Base-by-base conservation (phyloP, 1,140 invertebrate species). In the Zeugodacus cucurbitae region DNA sequence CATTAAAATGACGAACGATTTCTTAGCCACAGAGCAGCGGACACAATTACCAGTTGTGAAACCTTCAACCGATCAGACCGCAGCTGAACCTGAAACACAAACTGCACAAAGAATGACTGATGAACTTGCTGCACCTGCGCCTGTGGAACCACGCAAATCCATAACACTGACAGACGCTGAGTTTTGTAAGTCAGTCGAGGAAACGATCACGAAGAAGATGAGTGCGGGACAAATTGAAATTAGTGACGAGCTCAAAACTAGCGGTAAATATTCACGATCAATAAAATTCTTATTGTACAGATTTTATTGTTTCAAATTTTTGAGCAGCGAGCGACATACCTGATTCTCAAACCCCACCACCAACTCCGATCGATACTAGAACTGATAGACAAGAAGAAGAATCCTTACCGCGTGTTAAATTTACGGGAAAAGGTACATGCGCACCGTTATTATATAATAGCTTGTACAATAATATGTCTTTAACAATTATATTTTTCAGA, bases 161-260 rank as follows among this genome's bases (percentile, higher is more conserved):
- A 82, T 82, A 82, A 82, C 74, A 26, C 89, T 93, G 3, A 93
- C 92, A 34, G 92, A 93, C 89, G 93, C 91, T 0, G 93, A 93
- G 67, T 93, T 93, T 89, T 93, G 92, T 89, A 93, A 93, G 89
- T 93, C 91, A 64, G 92, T 93, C 44, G 90, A 92, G 74, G 93
- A 92, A 8, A 93, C 91, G n/a, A 93, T 93, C 32, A 92, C 91
- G 22, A 93, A 93, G 88, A 93, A 93, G 90, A 92, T 93, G 92
- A 93, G 92, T 89, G 93, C 91, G 89, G 93, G 91, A 22, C 90
- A 93, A 87, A 92, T 91, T 89, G 91, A 92, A 90, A 90, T 93
- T 87, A 78, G 89, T 3, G 92, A 93, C 90, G 92, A 93, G 89
- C 90, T 93, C 89, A 91, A 90, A 89, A 89, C 90, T 89, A 89